Percentiles rank a stretch among this genome's conserved stretches.
phyloP scores from a whole-genome alignment of 2,797 vertebrate species.

The Psittacula echo region DNA sequence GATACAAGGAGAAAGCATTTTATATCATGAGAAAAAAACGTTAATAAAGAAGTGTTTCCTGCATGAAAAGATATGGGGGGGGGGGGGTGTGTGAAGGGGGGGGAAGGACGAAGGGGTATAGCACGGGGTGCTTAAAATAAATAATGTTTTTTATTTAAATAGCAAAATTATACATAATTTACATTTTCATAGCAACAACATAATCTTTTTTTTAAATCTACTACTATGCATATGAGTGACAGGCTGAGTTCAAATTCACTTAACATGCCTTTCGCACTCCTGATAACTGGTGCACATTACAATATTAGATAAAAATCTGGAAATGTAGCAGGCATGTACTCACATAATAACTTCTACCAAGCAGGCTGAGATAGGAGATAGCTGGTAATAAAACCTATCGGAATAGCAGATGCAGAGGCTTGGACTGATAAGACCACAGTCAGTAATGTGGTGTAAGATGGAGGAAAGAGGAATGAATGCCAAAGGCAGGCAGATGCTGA shows the following conservation, averaged over 20 bases:
- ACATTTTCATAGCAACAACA: background rate
- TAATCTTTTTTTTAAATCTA: background rate
- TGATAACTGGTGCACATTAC: background rate
- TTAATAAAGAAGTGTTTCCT: background rate
- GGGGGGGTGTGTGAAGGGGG: too few relatives aligned
- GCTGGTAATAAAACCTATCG: background rate
- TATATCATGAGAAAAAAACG: background rate
- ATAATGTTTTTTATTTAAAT: background rate
- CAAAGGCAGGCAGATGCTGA: background rate
- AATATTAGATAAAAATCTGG: constrained; percentile 1
- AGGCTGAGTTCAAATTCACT: background rate
- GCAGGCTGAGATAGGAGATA: background rate
- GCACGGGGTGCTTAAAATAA: background rate
- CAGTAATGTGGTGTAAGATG: background rate
- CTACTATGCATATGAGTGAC: background rate
- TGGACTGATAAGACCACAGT: background rate
- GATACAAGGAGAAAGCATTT: background rate
- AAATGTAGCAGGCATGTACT: background rate
- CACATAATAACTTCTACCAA: background rate
- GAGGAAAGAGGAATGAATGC: background rate
- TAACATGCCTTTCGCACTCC: background rate
- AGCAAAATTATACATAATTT: background rate
- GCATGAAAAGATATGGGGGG: background rate
- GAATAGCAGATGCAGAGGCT: background rate
- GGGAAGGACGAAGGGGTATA: accelerated